These are phyloP conservation scores for Pardosa pseudoannulata DNA, from an alignment of 2,888 invertebrate species.

Conservation along the genomic window DNA sequence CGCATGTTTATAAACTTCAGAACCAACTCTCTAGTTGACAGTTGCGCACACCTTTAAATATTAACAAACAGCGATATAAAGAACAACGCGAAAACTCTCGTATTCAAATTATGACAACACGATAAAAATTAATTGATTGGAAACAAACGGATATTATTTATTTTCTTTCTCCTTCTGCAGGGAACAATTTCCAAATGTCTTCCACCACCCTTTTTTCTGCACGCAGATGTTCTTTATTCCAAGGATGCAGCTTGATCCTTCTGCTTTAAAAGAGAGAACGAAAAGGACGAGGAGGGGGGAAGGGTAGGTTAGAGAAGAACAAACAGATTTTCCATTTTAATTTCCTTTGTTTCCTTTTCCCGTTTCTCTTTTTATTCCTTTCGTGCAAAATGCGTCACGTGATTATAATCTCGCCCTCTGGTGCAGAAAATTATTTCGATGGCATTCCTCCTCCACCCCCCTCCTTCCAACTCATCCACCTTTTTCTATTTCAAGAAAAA, in stretches of 20 bases:
- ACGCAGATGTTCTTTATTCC: not conserved
- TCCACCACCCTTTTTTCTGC: not conserved
- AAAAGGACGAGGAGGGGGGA: not conserved
- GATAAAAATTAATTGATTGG: constrained; percentile 3
- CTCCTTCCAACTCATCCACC: not conserved
- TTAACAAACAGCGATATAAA: too few relatives aligned
- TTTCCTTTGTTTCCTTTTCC: not conserved
- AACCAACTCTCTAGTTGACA: too few relatives aligned
- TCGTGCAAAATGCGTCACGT: constrained; percentile 7
- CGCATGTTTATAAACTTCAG: too few relatives aligned
- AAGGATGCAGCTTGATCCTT: not conserved
- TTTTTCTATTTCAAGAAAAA: not conserved
- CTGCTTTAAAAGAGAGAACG: not conserved
- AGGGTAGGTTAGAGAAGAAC: too few relatives aligned
- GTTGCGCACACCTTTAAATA: too few relatives aligned
- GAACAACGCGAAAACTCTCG: too few relatives aligned
- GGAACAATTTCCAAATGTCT: not conserved
- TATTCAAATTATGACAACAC: not conserved
- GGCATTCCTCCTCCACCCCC: not conserved
- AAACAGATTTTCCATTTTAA: constrained; percentile 9
- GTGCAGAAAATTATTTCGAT: constrained; percentile 7
- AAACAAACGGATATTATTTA: constrained; percentile 3
- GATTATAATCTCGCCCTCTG: constrained; percentile 10
- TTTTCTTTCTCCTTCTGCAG: not conserved
- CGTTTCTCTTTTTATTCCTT: not conserved